Percentiles rank a stretch among this genome's conserved stretches.
phyloP scores from a whole-genome alignment of 2,888 invertebrate species.

The Standfussiana lucernea region DNA sequence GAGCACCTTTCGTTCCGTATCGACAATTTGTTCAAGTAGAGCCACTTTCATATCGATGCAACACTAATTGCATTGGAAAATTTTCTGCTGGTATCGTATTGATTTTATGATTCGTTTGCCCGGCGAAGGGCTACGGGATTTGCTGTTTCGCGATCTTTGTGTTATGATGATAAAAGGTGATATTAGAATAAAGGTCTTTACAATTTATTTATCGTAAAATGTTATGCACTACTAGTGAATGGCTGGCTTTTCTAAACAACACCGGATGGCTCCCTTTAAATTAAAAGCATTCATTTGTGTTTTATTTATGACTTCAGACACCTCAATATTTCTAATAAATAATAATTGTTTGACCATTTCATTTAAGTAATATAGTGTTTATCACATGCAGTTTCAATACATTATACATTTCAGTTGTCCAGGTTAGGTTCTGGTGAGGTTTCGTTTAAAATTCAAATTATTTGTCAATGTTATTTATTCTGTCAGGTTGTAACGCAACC shows the following conservation, averaged over 20 bases:
- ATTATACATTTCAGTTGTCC: too few relatives aligned
- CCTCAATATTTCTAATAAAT: background rate
- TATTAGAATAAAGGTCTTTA: background rate
- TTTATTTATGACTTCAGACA: background rate
- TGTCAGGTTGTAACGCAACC: background rate
- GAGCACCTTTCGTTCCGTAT: conserved; percentile 60
- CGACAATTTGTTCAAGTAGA: conserved; percentile 64
- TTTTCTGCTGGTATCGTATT: conserved; percentile 43
- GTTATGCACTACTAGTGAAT: background rate
- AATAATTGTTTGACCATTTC: background rate
- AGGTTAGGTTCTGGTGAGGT: background rate
- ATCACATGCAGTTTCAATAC: background rate
- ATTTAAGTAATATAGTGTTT: background rate
- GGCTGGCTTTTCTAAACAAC: background rate
- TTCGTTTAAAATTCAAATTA: background rate
- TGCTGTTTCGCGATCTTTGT: conserved; percentile 19
- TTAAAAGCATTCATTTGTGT: background rate
- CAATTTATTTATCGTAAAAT: background rate
- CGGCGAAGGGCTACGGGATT: conserved; percentile 9
- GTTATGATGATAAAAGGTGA: background rate
- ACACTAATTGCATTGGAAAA: conserved; percentile 62
- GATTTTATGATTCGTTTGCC: conserved; percentile 56
- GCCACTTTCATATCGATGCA: conserved; percentile 57
- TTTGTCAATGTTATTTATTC: conserved; percentile 8
- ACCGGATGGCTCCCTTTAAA: background rate